Evolutionary conservation across 2,113 vertebrate genomes (phyloP), one percentile per base, ranked within the genome.

Genomic region (Lampris incognitus): DNA sequence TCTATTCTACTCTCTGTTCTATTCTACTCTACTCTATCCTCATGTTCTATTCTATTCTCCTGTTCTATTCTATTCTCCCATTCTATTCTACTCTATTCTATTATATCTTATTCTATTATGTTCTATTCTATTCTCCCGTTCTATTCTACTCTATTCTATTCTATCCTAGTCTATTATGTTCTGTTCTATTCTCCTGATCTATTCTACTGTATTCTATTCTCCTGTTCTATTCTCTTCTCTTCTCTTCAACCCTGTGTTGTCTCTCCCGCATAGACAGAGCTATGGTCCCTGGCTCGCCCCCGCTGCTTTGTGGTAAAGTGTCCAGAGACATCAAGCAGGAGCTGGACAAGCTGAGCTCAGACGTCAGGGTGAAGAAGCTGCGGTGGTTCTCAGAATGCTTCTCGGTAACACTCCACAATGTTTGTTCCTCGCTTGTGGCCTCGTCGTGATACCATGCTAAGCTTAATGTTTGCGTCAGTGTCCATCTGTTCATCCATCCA

Each of bases 381-480:
- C 94, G 95, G 37, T 96, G 96, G 96, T 97, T 99, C 93, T 99
- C 96, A 6, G 96, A 99, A 74, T 99, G 95, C 86, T 96, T 99
- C 72, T 97, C 95, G 63, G 98, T 99, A 94, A 95, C 92, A 96
- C 44, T 38, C 36, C 41, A 44, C 5, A 60, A 69, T 49, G 1
- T 5, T 75, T 24, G 48, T 37, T 56, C n/a, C 1, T 62, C 9
- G 38, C 7, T 46, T 5, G 44, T 46, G 44, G 49, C 54, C 3
- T n/a, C 24, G 9, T 67, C 5, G 9, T 52, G 9, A 11, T 9
- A 10, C 9, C 11, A 52, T 52, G 11, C 51, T 52, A 52, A 52
- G 51, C 51, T 11, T 10, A 52, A 4, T 54, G 51, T 54, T 10
- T 54, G 51, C 4, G 8, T 54, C 10, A 13, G 9, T 54, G 24